phyloP scores from a whole-genome alignment of 2,888 invertebrate species.

The Tachina lurida region DNA sequence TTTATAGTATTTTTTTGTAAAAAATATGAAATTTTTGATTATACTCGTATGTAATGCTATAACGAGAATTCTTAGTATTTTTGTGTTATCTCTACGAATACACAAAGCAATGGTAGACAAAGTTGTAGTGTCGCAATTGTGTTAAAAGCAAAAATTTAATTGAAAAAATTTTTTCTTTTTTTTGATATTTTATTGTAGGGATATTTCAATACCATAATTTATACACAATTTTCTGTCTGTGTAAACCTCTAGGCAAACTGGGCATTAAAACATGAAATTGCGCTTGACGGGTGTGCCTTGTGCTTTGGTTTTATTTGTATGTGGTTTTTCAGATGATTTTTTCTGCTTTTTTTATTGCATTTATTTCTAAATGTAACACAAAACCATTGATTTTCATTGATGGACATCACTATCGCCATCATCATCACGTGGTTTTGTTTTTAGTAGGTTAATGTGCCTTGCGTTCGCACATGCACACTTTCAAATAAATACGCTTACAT shows the following conservation, averaged over 20 bases:
- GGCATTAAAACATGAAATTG: constrained; percentile 42
- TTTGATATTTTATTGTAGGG: background rate
- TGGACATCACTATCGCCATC: constrained; percentile 42
- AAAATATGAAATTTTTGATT: constrained; percentile 3
- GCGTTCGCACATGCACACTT: background rate
- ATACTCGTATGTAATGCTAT: background rate
- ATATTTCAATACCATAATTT: constrained; percentile 9
- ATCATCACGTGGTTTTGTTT: constrained; percentile 52
- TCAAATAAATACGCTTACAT: background rate
- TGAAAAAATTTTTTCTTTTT: background rate
- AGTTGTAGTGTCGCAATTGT: background rate
- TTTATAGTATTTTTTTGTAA: background rate
- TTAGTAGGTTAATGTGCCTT: constrained; percentile 23
- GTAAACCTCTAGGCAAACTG: constrained; percentile 30
- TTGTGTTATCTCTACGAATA: background rate
- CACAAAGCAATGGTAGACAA: background rate
- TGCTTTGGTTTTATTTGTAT: constrained; percentile 41
- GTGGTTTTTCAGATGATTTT: constrained; percentile 1
- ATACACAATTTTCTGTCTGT: constrained; percentile 34
- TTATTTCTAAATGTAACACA: background rate
- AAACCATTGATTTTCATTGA: constrained; percentile 64
- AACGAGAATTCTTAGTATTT: background rate
- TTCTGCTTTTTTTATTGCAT: background rate
- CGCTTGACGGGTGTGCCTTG: constrained; percentile 19
- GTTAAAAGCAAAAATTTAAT: background rate